Base-by-base conservation (phyloP, 2,113 vertebrate species). In the Phalacrocorax carbo region DNA sequence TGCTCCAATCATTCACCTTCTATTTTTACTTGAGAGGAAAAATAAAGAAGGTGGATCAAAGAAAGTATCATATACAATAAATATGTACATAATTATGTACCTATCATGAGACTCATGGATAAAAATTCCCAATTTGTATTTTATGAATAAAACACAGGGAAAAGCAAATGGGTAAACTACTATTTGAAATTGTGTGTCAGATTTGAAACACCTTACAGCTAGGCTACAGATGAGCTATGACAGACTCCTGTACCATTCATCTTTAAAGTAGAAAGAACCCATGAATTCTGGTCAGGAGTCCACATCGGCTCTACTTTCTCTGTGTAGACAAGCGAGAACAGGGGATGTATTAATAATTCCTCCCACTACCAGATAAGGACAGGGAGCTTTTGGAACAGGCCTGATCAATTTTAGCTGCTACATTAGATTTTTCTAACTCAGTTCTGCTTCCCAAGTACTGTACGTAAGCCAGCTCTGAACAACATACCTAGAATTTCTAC, bases 261-360 rank as follows among this genome's bases (percentile, higher is more conserved):
- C 34, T 61, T 30, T 78, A 30, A 58, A 48, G 7, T 2, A 57
- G 40, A 84, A 87, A 38, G 15, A 55, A 61, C 11, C n/a, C 4
- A 4, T 13, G 44, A 29, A n/a, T 61, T 84, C 81, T 34, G 18
- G 9, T 26, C 49, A 84, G 26, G 10, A 81, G 20, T 44, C 14
- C 8, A 0, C 55, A 69, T 15, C 0, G 0, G 15, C 44, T 68
- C 19, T 61, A 48, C n/a, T 13, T 69, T 36, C 42, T 44, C 27
- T 26, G 8, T 10, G 19, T 9, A 68, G 16, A 55, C 9, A 79
- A 38, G 7, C 0, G 0, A 69, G 76, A 82, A 72, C 1, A 12
- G 18, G 5, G 7, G 15, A 34, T 66, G 17, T 15, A 61, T 30
- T 57, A 87, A 68, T 13, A 82, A 29, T 20, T 54, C 27, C 42